These are phyloP conservation scores for Ceryle rudis DNA, from an alignment of 2,797 vertebrate species.

Conservation along the genomic window DNA sequence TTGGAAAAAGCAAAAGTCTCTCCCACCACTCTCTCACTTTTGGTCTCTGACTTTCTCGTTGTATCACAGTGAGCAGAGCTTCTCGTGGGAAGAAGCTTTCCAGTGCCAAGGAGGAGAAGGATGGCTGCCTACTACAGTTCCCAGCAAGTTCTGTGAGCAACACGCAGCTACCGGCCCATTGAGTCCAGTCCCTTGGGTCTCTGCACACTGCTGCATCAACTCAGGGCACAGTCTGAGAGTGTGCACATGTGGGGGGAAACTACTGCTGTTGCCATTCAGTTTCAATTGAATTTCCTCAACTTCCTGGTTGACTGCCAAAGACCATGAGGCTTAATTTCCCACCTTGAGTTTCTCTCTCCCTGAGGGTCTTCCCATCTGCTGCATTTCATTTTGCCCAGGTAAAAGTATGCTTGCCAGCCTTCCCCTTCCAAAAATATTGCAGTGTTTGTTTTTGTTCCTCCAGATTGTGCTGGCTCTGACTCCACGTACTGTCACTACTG, in stretches of 20 bases:
- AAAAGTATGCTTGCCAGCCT: conserved; percentile 47
- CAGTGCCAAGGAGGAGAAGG: neutral
- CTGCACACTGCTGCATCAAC: neutral
- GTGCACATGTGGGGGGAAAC: neutral
- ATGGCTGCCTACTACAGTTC: neutral
- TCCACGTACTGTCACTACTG: neutral
- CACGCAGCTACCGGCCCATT: neutral
- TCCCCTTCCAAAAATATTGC: conserved; percentile 50
- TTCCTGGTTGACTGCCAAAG: conserved; percentile 45
- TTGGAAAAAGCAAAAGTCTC: neutral
- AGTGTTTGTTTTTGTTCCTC: conserved; percentile 57
- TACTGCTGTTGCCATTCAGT: neutral
- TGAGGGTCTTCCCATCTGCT: conserved; percentile 68
- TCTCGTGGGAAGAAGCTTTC: neutral
- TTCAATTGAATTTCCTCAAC: conserved; percentile 25
- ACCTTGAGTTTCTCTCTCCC: neutral
- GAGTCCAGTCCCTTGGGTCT: neutral
- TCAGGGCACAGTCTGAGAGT: neutral
- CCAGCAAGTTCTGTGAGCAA: neutral
- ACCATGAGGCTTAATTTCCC: conserved; percentile 36
- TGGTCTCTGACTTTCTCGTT: neutral
- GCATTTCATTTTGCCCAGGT: conserved; percentile 50
- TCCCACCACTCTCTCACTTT: neutral
- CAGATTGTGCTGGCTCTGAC: conserved; percentile 57
- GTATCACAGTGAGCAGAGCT: neutral